Conservation (phyloP, 2,113 vertebrate species). For the Xenus cinereus region DNA sequence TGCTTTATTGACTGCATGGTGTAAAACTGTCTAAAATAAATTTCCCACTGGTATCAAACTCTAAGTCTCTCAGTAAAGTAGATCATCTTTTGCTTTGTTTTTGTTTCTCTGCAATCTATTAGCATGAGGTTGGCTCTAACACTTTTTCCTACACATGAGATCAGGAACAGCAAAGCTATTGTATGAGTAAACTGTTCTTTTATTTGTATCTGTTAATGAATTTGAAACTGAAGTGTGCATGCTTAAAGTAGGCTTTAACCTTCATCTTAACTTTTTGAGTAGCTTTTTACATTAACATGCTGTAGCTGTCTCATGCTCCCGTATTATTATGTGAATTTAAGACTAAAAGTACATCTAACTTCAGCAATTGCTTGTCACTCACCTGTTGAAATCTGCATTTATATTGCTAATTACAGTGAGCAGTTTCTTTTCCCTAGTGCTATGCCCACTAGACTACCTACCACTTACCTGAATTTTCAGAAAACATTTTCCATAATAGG, state of each 20-base stretch:
- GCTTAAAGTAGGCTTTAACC: neutral
- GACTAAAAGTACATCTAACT: neutral
- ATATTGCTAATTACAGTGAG: conserved; percentile 46
- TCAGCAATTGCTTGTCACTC: conserved; percentile 12
- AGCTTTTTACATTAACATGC: conserved; percentile 28
- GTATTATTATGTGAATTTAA: conserved; percentile 15
- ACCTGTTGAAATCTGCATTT: conserved; percentile 61
- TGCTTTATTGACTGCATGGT: neutral
- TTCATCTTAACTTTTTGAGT: conserved; percentile 26
- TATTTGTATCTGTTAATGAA: neutral
- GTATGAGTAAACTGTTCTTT: neutral
- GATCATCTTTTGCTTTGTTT: neutral
- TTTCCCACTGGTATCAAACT: neutral
- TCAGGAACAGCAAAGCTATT: neutral
- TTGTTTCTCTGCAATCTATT: neutral
- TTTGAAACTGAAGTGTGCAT: neutral
- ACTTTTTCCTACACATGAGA: neutral
- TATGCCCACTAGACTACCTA: neutral
- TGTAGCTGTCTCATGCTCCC: neutral
- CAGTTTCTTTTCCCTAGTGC: neutral
- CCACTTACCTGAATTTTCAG: conserved; percentile 5
- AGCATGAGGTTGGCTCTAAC: neutral
- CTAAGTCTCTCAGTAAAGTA: neutral
- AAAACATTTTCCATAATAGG: neutral
- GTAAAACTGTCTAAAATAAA: neutral